Evolutionary conservation across 2,797 vertebrate genomes (phyloP).

Genomic region (Tachyglossus aculeatus): DNA sequence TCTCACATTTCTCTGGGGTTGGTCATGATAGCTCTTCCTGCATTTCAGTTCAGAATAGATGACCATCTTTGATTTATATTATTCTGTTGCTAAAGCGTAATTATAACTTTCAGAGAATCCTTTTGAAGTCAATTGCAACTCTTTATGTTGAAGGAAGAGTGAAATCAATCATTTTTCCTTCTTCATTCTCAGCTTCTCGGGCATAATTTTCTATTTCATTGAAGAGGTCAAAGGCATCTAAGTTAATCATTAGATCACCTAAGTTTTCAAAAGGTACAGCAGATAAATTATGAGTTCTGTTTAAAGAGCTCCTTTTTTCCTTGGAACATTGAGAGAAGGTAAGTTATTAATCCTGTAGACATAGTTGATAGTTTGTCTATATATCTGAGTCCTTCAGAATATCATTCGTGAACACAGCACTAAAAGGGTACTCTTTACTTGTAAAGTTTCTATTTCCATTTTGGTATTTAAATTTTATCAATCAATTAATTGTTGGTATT

Average conservation of each 20-base stretch:
- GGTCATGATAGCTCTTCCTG: slow-evolving; percentile 3
- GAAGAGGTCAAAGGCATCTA: slow-evolving; percentile 12
- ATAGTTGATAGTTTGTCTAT: slow-evolving; percentile 33
- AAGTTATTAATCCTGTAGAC: slow-evolving; percentile 45
- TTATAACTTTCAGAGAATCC: slow-evolving; percentile 37
- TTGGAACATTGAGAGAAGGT: slow-evolving; percentile 19
- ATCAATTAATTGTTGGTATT: too few relatives aligned
- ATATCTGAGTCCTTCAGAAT: slow-evolving; percentile 45
- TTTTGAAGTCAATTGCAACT: slow-evolving; percentile 46
- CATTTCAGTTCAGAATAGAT: slow-evolving; percentile 37
- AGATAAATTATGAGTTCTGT: slow-evolving; percentile 36
- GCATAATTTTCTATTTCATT: slow-evolving; percentile 29
- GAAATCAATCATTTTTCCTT: slow-evolving; percentile 50
- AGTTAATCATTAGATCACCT: slow-evolving; percentile 25
- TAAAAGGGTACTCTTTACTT: slow-evolving; percentile 21
- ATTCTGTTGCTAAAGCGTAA: slow-evolving; percentile 27
- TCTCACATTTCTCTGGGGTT: slow-evolving; percentile 15
- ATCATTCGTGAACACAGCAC: slow-evolving; percentile 43
- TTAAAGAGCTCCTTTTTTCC: slow-evolving; percentile 42
- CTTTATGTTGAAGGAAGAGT: slow-evolving; percentile 40
- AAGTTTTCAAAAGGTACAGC: slow-evolving; percentile 16
- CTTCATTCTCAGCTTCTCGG: slow-evolving; percentile 43
- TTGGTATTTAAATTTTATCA: slow-evolving; percentile 22
- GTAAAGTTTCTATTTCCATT: slow-evolving; percentile 29
- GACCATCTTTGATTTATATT: slow-evolving; percentile 47